phyloP scores from a whole-genome alignment of 2,888 invertebrate genomes.

The Erynnis tages region DNA sequence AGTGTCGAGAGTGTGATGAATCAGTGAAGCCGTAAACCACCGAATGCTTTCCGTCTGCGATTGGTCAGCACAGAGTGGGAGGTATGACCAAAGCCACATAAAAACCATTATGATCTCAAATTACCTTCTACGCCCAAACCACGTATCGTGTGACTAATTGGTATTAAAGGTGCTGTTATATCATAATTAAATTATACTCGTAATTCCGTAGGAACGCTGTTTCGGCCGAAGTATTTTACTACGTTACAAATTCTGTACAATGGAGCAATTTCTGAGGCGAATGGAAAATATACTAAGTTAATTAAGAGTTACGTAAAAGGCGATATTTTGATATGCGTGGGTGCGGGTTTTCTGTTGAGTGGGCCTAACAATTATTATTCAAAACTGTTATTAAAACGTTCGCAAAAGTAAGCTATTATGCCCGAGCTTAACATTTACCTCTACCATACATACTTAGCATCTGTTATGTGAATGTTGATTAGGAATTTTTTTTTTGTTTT shows the following conservation, averaged over 20 bases:
- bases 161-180: constrained; percentile 75
- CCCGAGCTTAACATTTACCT: too few relatives aligned
- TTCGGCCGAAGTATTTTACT: constrained; percentile 66
- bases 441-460: too few relatives aligned
- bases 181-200: constrained; percentile 78
- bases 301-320: constrained; percentile 62
- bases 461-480: too few relatives aligned
- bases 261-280: constrained; percentile 67
- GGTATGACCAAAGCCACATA: constrained; percentile 66
- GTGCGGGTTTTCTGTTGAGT: constrained; percentile 12
- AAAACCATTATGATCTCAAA: constrained; percentile 74
- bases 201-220: constrained; percentile 65
- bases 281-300: constrained; percentile 65
- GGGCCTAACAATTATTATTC: too few relatives aligned
- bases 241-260: constrained; percentile 75
- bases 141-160: constrained; percentile 77
- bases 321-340: constrained; percentile 40
- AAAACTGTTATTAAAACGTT: too few relatives aligned
- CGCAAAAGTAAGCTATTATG: too few relatives aligned
- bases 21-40: constrained; percentile 65
- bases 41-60: constrained; percentile 48
- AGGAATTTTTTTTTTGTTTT: too few relatives aligned
- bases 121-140: constrained; percentile 76
- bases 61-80: constrained; percentile 68
- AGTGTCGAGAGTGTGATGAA: constrained; percentile 39